Percentiles rank a stretch among this genome's conserved stretches.
Evolutionary conservation across 2,113 vertebrate genomes (phyloP).

Genomic region (Hiodon tergisus): DNA sequence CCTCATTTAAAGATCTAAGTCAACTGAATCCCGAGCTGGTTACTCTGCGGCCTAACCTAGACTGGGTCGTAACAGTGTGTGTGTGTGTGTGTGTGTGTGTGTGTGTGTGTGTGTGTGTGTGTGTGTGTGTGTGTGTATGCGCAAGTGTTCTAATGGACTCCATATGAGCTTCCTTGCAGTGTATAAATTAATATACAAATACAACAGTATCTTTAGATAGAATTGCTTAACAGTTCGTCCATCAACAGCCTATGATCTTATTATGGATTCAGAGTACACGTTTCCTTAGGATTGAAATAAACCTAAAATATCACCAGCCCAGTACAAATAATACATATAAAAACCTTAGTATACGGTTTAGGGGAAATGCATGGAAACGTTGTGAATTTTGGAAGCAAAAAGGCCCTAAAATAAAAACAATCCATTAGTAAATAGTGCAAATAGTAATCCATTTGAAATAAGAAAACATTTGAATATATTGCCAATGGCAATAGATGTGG

Average conservation of each 20-base stretch:
- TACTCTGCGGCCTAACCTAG: no score
- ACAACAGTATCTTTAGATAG: conserved; percentile 1
- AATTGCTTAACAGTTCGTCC: conserved; percentile 19
- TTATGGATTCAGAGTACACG: conserved; percentile 4
- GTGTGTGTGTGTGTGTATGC: no score
- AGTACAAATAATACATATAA: not conserved
- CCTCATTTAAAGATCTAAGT: no score
- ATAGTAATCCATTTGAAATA: no score
- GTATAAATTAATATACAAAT: not conserved
- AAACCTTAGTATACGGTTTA: not conserved
- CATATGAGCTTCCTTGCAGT: conserved; percentile 26
- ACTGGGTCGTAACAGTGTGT: no score
- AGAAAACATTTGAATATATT: not conserved
- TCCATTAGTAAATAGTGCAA: no score
- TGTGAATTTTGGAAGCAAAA: no score
- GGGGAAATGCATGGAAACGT: no score
- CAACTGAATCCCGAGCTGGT: no score
- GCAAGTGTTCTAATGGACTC: conserved; percentile 16
- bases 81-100: no score
- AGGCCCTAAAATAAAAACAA: no score
- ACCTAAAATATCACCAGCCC: conserved; percentile 2
- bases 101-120: no score
- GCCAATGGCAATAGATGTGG: not conserved
- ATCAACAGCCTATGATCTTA: conserved; percentile 17
- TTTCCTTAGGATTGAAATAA: conserved; percentile 1